A percentile compares a stretch with the other conserved stretches of the same genome.
Evolutionary conservation across 2,888 invertebrate species (phyloP).

Genomic region (Penaeus monodon): DNA sequence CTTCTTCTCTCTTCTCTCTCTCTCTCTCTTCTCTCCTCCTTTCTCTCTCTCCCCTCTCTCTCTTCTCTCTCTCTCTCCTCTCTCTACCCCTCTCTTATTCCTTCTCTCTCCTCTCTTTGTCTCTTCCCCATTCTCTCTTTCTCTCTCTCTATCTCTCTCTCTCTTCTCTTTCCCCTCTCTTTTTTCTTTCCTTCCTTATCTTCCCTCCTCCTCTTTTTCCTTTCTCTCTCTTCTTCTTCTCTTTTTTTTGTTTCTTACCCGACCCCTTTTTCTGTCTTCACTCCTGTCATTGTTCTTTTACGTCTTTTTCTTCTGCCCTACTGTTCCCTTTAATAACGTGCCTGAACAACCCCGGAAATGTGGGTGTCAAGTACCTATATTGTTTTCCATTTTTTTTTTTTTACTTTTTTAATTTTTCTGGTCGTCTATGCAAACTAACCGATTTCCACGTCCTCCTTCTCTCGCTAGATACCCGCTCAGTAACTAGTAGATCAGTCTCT

Average conservation of each 20-base stretch:
- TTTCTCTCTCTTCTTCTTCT: too few relatives aligned
- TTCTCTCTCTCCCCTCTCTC: too few relatives aligned
- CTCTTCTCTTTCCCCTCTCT: too few relatives aligned
- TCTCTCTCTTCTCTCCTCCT: too few relatives aligned
- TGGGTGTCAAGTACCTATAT: slow-evolving; percentile 30
- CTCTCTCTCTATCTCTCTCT: fast-evolving
- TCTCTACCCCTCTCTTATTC: not conserved
- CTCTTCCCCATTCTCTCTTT: not conserved
- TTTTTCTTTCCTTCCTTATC: too few relatives aligned
- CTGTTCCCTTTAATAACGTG: slow-evolving; percentile 13
- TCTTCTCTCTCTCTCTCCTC: not conserved
- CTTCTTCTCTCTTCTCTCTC: too few relatives aligned
- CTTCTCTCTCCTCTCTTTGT: not conserved
- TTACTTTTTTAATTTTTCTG: slow-evolving; percentile 19
- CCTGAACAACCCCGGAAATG: slow-evolving; percentile 33
- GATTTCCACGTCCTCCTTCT: slow-evolving; percentile 49
- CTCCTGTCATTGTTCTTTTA: not conserved
- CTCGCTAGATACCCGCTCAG: slow-evolving; percentile 63
- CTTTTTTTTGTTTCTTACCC: too few relatives aligned
- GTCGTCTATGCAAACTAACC: slow-evolving; percentile 56
- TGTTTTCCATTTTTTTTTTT: slow-evolving; percentile 18
- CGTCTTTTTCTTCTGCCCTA: not conserved
- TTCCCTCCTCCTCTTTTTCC: too few relatives aligned
- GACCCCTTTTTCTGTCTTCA: too few relatives aligned
- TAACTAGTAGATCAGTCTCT: slow-evolving; percentile 64